Conservation (phyloP, 2,888 invertebrate species). For the Eulithis prunata region DNA sequence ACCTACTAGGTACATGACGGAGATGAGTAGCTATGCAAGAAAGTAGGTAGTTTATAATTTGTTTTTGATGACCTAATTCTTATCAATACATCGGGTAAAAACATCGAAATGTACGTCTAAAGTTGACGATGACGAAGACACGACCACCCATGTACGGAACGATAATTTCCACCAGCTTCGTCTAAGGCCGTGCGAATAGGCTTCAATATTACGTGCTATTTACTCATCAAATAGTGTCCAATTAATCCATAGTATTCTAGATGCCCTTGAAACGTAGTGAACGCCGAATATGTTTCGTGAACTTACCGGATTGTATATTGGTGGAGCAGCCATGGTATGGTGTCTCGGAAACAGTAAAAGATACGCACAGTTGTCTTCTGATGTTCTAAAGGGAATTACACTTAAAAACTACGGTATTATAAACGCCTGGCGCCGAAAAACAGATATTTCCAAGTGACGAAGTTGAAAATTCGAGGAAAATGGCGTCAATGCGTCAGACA, state of each 20-base stretch:
- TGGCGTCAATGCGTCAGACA: slow-evolving; percentile 74
- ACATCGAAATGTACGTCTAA: background rate
- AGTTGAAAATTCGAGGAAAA: slow-evolving; percentile 44
- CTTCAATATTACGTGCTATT: slow-evolving; percentile 49
- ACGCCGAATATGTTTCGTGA: slow-evolving; percentile 39
- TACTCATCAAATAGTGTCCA: slow-evolving; percentile 50
- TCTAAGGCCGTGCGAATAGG: slow-evolving; percentile 30
- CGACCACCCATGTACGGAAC: background rate
- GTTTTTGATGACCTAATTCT: background rate
- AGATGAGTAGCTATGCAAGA: background rate
- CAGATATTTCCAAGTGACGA: slow-evolving; percentile 54
- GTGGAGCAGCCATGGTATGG: slow-evolving; percentile 64
- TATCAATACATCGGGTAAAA: background rate
- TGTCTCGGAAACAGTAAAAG: slow-evolving; percentile 16
- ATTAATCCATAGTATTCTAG: slow-evolving; percentile 51
- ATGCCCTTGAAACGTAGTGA: slow-evolving; percentile 62
- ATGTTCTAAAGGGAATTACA: slow-evolving; percentile 43
- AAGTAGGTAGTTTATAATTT: background rate
- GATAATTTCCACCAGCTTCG: slow-evolving; percentile 27
- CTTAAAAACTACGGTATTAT: slow-evolving; percentile 41
- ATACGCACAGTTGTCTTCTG: slow-evolving; percentile 33
- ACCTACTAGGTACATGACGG: too few relatives aligned
- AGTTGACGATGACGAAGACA: background rate
- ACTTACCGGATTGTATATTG: slow-evolving; percentile 76
- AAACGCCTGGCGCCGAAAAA: slow-evolving; percentile 59